A percentile compares a stretch with the other conserved stretches of the same genome.
phyloP scores from a whole-genome alignment of 2,113 vertebrate genomes.

The Perca schrenkii region DNA sequence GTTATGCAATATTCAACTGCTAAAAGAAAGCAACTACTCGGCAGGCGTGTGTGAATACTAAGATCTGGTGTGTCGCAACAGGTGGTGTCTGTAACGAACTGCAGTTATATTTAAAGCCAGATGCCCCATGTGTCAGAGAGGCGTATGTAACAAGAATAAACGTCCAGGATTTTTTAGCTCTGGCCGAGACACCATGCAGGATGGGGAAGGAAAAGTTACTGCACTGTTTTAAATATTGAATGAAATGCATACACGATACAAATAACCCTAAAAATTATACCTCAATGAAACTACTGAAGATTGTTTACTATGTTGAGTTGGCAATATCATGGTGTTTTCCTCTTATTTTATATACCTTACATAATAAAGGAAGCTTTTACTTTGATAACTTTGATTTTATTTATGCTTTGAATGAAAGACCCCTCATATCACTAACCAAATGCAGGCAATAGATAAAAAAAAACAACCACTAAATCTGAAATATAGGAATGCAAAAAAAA shows the following conservation, averaged over 20 bases:
- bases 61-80: conserved; percentile 51
- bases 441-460: background rate
- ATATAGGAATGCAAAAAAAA: background rate
- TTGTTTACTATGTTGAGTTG: background rate
- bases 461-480: background rate
- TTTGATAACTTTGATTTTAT: background rate
- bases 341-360: background rate
- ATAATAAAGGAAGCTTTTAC: background rate
- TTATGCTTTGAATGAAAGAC: background rate
- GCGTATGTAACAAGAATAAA: conserved; percentile 50
- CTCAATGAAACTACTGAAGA: conserved; percentile 33
- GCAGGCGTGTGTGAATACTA: background rate
- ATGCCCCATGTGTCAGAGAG: conserved; percentile 42
- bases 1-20: conserved; percentile 44
- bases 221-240: conserved; percentile 17
- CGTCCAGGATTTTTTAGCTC: background rate
- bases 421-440: background rate
- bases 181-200: background rate
- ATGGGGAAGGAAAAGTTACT: conserved; percentile 11
- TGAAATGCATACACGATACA: background rate
- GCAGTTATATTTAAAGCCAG: conserved; percentile 53
- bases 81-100: conserved; percentile 22
- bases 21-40: conserved; percentile 8
- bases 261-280: background rate
- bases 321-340: background rate